Evolutionary conservation across 2,113 vertebrate species (phyloP), one percentile per base, ranked within the genome.

Genomic region (Cynocephalus volans): DNA sequence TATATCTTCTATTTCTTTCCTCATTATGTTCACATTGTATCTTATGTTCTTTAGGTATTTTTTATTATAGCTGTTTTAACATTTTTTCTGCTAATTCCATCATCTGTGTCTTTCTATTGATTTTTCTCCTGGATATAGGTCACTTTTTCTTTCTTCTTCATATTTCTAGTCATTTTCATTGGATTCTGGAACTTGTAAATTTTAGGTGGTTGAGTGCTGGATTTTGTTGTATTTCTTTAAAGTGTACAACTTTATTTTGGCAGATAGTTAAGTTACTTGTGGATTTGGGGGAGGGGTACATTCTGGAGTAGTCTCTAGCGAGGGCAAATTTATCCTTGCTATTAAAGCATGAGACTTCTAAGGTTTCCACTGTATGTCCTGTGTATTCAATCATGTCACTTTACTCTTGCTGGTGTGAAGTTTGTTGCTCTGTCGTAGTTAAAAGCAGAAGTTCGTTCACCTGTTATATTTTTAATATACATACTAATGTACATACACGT

Each of bases 191-290:
- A 87, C 23, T 62, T 95, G 26, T n/a, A 1, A 45, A 67, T 86
- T 72, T 82, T 70, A 73, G 23, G 23, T 62, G n/a, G 41, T 6
- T 3, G 3, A 26, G 50, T 89, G 31, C 18, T 93, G 15, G 10
- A 28, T 84, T 92, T 76, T 65, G 13, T 73, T 67, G 3, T 67
- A 19, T 89, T 91, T 92, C 48, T 73, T 77, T 67, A 58, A 92
- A 95, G 15, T 45, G 0, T 81, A 36, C 13, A 28, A 5, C 11
- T 75, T 73, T 70, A 65, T 86, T 65, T 72, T 50, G 28, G 10
- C 17, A 70, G n/a, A 45, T 21, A 31, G n/a, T 54, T 45, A 54
- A 26, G 21, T 45, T 77, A 36, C 12, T 58, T 89, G 26, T 81
- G 69, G 12, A 12, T 76, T 50, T 83, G 26, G 36, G 4, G 11